Conservation (phyloP, 37 sponge, comb jelly and placozoan species). For the Bolinopsis microptera region DNA sequence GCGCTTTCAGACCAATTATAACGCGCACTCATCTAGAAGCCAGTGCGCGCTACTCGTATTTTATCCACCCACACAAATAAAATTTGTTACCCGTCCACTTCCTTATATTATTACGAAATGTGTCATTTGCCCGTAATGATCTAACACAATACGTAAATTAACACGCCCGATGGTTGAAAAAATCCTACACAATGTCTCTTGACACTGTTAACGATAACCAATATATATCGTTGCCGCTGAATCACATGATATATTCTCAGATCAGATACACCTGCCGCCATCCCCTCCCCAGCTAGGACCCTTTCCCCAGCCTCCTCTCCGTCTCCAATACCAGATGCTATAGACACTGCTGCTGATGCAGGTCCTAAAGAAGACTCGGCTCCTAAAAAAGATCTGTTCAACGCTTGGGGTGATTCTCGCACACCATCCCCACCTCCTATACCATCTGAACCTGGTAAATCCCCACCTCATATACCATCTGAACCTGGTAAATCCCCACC, state of each 20-base stretch:
- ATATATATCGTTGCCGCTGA: too few species aligned
- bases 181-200: too few species aligned
- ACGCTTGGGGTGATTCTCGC: conserved; percentile 51
- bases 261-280: not conserved
- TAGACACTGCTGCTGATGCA: not conserved
- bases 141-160: too few species aligned
- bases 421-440: conserved; percentile 47
- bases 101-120: too few species aligned
- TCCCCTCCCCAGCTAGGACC: not conserved
- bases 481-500: too few species aligned
- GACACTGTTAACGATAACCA: too few species aligned
- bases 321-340: not conserved
- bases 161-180: too few species aligned
- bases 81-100: too few species aligned
- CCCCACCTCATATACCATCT: too few species aligned
- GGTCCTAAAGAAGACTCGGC: not conserved
- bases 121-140: too few species aligned
- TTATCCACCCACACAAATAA: not conserved
- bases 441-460: not conserved
- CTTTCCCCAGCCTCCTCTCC: not conserved
- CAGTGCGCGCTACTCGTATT: not conserved
- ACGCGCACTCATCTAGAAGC: not conserved
- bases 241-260: too few species aligned
- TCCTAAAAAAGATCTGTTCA: not conserved
- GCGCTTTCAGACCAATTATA: not conserved